Evolutionary conservation across 2,888 invertebrate species (phyloP).

Genomic region (Endotricha flammealis): DNA sequence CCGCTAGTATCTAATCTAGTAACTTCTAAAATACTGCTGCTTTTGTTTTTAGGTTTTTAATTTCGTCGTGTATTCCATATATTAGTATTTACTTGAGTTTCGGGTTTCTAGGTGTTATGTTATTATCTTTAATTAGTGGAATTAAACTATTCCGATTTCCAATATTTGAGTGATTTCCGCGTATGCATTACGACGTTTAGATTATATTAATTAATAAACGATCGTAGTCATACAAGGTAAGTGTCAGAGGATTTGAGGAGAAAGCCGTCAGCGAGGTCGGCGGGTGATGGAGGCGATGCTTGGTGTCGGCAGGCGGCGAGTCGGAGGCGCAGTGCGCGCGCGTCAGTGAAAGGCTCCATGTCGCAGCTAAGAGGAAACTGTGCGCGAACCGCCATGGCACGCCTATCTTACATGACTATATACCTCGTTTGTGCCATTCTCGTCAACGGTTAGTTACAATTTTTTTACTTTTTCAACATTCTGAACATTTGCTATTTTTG

Average conservation of each 20-base stretch:
- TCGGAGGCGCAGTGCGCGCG: slow-evolving; percentile 55
- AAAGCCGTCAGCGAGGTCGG: slow-evolving; percentile 63
- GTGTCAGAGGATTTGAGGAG: slow-evolving; percentile 57
- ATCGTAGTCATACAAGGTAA: slow-evolving; percentile 14
- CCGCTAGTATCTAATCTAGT: too few species aligned
- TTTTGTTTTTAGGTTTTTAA: too few species aligned
- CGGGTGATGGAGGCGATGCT: slow-evolving; percentile 38
- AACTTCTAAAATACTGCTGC: too few species aligned
- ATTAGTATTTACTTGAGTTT: too few species aligned
- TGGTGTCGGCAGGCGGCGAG: slow-evolving; percentile 26
- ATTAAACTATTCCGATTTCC: too few species aligned
- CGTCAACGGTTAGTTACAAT: slow-evolving; percentile 58
- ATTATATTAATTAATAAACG: slow-evolving; percentile 6
- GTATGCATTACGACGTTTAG: background rate
- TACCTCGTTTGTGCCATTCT: slow-evolving; percentile 61
- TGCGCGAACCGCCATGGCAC: slow-evolving; percentile 50
- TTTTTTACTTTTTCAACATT: slow-evolving; percentile 19
- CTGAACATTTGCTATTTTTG: background rate
- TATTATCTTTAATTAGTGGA: too few species aligned
- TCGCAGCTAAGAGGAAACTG: slow-evolving; percentile 45
- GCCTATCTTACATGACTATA: slow-evolving; percentile 49
- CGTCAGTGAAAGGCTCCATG: slow-evolving; percentile 72
- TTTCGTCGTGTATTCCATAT: too few species aligned
- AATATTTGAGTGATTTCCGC: too few species aligned
- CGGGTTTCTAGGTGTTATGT: too few species aligned